Percentiles rank a stretch among this genome's conserved stretches.
phyloP scores from a whole-genome alignment of 2,113 vertebrate genomes.

The Rhynchomys soricoides region DNA sequence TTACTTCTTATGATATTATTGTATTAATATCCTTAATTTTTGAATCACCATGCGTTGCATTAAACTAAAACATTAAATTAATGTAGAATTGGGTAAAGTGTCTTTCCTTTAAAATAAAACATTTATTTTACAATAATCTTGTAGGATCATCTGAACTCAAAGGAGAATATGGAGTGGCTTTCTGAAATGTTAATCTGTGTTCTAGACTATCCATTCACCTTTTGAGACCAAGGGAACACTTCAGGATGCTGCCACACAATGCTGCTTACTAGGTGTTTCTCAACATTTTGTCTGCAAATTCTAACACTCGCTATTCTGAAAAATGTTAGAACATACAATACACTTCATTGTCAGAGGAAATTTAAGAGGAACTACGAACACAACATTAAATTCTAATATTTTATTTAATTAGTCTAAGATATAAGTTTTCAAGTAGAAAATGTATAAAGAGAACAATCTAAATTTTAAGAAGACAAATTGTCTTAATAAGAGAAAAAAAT shows the following conservation, averaged over 20 bases:
- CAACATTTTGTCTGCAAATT: slow-evolving; percentile 47
- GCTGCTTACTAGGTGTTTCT: slow-evolving; percentile 20
- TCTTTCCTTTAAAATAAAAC: slow-evolving; percentile 62
- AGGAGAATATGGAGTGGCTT: not conserved
- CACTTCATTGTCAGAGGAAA: slow-evolving; percentile 56
- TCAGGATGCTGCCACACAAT: slow-evolving; percentile 38
- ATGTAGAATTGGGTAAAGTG: slow-evolving; percentile 16
- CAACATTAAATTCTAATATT: slow-evolving; percentile 51
- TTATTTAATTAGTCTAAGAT: slow-evolving; percentile 18
- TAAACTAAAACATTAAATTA: slow-evolving; percentile 68
- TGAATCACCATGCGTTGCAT: slow-evolving; percentile 58
- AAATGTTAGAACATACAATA: slow-evolving; percentile 57
- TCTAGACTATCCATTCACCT: slow-evolving; percentile 35
- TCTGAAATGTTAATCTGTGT: slow-evolving; percentile 34
- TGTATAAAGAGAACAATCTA: not conserved
- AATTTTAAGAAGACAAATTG: not conserved
- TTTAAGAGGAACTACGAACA: slow-evolving; percentile 19
- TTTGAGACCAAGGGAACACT: not conserved
- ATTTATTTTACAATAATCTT: slow-evolving; percentile 12
- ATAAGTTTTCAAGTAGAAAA: slow-evolving; percentile 49
- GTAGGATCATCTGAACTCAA: not conserved
- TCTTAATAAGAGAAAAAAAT: slow-evolving; percentile 27
- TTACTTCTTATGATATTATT: slow-evolving; percentile 64
- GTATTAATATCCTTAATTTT: slow-evolving; percentile 62
- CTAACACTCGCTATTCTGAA: slow-evolving; percentile 42